Percentiles rank a stretch among this genome's conserved stretches.
Evolutionary conservation across 1,140 invertebrate genomes (phyloP).

Genomic region (Ruditapes philippinarum): DNA sequence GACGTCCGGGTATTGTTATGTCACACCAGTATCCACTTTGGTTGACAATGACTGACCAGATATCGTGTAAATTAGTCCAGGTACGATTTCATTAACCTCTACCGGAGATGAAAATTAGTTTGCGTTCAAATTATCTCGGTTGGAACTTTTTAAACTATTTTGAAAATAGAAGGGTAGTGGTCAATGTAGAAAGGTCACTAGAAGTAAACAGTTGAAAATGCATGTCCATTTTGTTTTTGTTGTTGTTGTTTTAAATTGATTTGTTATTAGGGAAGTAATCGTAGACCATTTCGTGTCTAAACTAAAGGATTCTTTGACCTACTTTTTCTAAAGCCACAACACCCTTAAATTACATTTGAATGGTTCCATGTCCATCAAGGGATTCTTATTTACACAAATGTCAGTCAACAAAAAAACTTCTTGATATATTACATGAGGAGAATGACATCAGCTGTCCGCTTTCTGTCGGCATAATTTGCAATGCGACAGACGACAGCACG

Average conservation of each 20-base stretch:
- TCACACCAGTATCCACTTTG: not conserved
- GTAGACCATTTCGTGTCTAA: too few relatives aligned
- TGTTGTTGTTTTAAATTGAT: too few relatives aligned
- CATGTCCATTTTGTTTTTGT: too few relatives aligned
- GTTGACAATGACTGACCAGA: not conserved
- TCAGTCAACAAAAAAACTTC: conserved; percentile 8
- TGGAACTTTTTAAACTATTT: too few relatives aligned
- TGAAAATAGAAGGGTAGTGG: too few relatives aligned
- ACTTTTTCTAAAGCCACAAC: not conserved
- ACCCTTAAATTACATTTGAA: not conserved
- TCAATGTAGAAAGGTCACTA: too few relatives aligned
- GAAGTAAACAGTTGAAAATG: too few relatives aligned
- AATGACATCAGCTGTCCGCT: not conserved
- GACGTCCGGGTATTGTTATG: not conserved
- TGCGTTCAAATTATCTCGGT: too few relatives aligned
- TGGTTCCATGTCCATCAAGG: not conserved
- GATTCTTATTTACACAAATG: conserved; percentile 1
- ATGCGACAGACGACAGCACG: not conserved
- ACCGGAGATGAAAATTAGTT: too few relatives aligned
- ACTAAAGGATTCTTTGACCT: too few relatives aligned
- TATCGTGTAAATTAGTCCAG: not conserved
- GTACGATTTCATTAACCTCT: too few relatives aligned
- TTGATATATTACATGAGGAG: not conserved
- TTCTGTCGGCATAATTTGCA: not conserved
- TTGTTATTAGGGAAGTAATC: too few relatives aligned